phyloP scores from a whole-genome alignment of 2,797 vertebrate species.

The Lepus oiostolus region DNA sequence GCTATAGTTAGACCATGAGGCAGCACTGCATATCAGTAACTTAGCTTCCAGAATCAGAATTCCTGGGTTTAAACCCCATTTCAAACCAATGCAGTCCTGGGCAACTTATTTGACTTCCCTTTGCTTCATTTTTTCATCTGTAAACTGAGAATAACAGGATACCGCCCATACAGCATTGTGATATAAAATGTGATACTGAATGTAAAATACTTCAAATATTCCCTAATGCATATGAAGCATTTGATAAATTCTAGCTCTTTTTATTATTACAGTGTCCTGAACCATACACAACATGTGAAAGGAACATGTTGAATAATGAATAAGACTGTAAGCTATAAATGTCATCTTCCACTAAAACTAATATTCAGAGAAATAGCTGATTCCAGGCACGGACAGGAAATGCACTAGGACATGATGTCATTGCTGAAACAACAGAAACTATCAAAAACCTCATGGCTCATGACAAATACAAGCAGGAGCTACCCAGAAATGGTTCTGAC shows the following conservation, averaged over 20 bases:
- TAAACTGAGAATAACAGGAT: neutral
- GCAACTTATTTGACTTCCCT: neutral
- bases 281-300: slow-evolving; percentile 5
- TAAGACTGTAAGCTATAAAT: neutral
- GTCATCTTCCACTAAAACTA: neutral
- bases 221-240: neutral
- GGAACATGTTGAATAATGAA: neutral
- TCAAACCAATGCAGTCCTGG: neutral
- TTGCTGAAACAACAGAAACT: neutral
- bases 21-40: neutral
- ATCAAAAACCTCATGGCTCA: neutral
- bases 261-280: neutral
- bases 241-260: neutral
- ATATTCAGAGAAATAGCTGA: neutral
- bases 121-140: neutral
- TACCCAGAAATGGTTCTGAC: neutral
- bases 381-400: neutral
- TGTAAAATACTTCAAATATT: neutral
- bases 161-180: neutral
- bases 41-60: neutral
- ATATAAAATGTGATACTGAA: neutral
- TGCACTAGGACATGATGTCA: neutral
- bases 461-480: neutral
- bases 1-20: neutral
- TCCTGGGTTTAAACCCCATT: neutral